Conservation (phyloP, 1,140 invertebrate genomes). For the Thaumetopoea pityocampa region DNA sequence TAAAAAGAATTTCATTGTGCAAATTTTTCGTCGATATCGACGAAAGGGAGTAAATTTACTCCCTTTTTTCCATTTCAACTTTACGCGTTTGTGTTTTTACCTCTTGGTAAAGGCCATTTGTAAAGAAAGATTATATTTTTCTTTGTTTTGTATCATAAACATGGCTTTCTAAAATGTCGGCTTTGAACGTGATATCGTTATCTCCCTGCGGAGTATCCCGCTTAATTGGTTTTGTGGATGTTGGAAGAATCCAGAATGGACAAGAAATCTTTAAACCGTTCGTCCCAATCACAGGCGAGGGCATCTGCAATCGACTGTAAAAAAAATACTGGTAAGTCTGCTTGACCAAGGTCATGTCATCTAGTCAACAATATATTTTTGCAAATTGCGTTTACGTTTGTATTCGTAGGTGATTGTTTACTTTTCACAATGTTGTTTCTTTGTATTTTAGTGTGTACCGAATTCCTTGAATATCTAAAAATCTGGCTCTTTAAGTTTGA, state of each 20-base stretch:
- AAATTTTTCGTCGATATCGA: slow-evolving; percentile 79
- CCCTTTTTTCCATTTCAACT: slow-evolving; percentile 65
- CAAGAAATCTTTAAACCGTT: slow-evolving; percentile 81
- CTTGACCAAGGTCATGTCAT: slow-evolving; percentile 20
- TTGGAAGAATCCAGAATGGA: slow-evolving; percentile 81
- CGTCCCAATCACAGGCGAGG: slow-evolving; percentile 78
- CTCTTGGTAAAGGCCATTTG: slow-evolving; percentile 46
- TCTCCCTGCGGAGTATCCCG: slow-evolving; percentile 82
- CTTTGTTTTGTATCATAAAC: slow-evolving; percentile 78
- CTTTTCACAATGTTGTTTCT: no score
- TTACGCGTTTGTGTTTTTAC: slow-evolving; percentile 61
- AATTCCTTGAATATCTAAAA: no score
- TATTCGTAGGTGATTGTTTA: no score
- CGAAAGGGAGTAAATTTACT: slow-evolving; percentile 78
- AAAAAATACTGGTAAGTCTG: slow-evolving; percentile 81
- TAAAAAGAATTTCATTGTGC: slow-evolving; percentile 61
- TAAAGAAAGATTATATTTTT: slow-evolving; percentile 65
- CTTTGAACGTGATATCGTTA: slow-evolving; percentile 78
- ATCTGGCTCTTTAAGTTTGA: no score
- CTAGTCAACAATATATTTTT: no score
- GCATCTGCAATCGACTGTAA: slow-evolving; percentile 80
- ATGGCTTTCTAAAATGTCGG: slow-evolving; percentile 90
- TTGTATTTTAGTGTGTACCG: no score
- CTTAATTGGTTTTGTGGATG: slow-evolving; percentile 60
- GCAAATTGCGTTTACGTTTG: no score